Percentiles rank a stretch among this genome's conserved stretches.
These are phyloP conservation scores for Antheraea assamensis DNA, from an alignment of 2,888 invertebrate species.

Conservation along the genomic window DNA sequence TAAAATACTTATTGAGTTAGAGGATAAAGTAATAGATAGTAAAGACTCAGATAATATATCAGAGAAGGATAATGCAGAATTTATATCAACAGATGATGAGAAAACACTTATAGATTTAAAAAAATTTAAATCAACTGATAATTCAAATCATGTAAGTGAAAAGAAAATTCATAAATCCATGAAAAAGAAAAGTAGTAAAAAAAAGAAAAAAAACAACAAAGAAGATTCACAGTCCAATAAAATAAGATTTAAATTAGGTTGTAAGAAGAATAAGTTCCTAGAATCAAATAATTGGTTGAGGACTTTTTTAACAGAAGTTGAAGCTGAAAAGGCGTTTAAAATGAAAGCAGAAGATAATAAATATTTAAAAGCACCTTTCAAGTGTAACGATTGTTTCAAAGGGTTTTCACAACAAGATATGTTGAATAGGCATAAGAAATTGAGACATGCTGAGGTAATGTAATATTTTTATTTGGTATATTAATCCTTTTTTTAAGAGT, in stretches of 20 bases:
- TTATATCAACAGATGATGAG: conserved; percentile 6
- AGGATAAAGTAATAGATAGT: neutral
- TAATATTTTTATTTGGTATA: neutral
- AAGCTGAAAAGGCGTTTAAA: conserved; percentile 56
- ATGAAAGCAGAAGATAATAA: conserved; percentile 48
- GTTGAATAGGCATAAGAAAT: conserved; percentile 55
- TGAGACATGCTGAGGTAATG: conserved; percentile 61
- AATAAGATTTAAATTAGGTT: conserved; percentile 33
- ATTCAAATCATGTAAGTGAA: neutral
- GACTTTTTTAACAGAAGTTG: conserved; percentile 55
- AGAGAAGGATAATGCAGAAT: neutral
- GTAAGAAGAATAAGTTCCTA: conserved; percentile 40
- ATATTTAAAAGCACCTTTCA: conserved; percentile 53
- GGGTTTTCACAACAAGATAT: conserved; percentile 66
- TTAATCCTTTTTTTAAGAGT: too few relatives aligned
- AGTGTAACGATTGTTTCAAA: conserved; percentile 64
- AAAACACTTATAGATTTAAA: neutral
- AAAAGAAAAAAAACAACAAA: conserved; percentile 26
- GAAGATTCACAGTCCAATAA: conserved; percentile 33
- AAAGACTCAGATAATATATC: neutral
- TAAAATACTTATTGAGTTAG: neutral
- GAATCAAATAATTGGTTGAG: conserved; percentile 58
- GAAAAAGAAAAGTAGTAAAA: conserved; percentile 17
- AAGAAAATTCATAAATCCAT: neutral
- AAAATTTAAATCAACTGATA: neutral